These are phyloP conservation scores for Podarcis raffonei DNA, from an alignment of 2,113 vertebrate genomes.

Conservation along the genomic window DNA sequence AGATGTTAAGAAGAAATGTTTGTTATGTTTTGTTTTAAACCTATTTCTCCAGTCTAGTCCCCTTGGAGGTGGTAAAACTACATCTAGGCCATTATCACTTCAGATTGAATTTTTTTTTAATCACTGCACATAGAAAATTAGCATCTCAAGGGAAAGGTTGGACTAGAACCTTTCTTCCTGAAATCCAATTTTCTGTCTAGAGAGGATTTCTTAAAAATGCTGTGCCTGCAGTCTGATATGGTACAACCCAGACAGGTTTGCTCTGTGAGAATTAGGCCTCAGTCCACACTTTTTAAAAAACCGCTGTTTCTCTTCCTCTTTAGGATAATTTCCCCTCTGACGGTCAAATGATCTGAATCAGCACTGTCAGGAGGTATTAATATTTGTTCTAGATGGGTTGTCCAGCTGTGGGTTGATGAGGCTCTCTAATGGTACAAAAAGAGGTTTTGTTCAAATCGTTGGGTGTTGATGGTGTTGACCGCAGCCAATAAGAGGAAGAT, in stretches of 20 bases:
- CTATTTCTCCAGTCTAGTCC: rapidly evolving
- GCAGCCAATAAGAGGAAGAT: neutral
- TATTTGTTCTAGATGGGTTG: neutral
- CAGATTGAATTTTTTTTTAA: neutral
- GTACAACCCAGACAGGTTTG: neutral
- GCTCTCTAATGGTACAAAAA: neutral
- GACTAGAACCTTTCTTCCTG: neutral
- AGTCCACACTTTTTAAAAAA: neutral
- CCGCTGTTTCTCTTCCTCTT: neutral
- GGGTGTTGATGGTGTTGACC: neutral
- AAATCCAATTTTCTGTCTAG: neutral
- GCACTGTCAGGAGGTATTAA: neutral
- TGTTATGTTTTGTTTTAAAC: too few relatives aligned
- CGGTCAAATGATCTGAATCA: neutral
- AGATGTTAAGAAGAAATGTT: neutral
- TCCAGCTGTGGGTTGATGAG: neutral
- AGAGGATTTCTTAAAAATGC: neutral
- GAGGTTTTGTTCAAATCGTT: neutral
- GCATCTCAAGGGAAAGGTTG: neutral
- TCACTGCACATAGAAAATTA: neutral
- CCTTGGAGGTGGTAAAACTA: neutral
- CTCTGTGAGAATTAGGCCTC: neutral
- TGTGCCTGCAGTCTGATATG: neutral
- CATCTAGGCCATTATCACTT: neutral
- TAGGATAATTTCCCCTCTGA: neutral